Base-by-base conservation (phyloP, 2,888 invertebrate genomes). In the Operophtera brumata region DNA sequence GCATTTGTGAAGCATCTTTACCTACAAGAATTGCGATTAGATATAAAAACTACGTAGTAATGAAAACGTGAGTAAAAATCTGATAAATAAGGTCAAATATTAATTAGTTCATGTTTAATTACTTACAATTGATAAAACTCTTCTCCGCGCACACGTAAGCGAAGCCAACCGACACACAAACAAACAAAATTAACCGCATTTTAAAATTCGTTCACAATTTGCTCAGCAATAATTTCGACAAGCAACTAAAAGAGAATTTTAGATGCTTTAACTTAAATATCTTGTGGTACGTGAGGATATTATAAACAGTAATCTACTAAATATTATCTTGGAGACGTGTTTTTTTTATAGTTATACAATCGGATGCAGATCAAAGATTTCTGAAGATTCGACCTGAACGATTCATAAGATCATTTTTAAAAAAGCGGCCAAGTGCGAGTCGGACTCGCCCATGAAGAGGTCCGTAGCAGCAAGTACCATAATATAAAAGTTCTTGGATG, bases 111-210 rank as follows among this genome's bases (percentile, higher is more conserved):
- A 20, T 20, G n/a, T 36, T n/a, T n/a, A 51, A 0, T 36, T 57
- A 78, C 83, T 82, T 66, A 84, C 83, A 82, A 47, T 82, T 80
- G 35, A 84, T 78, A 50, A 75, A 70, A 30, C 59, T 62, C 34
- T 72, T 74, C 32, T 75, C 67, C 6, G 48, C 41, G 1, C 64
- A 68, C 14, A 64, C 70, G 28, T 55, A 66, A 10, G 59, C 70
- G 3, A 54, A 52, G 25, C 48, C 59, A 3, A 77, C 48, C 11
- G 65, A 57, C 47, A 59, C 49, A 14, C 73, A 55, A 11, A 74
- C 51, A 51, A 63, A 75, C 45, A 78, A 39, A 9, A 70, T 32
- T 13, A 60, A 70, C 77, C 75, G 76, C 81, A 82, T 81, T 47
- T 32, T 51, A 2, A 12, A 25, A 35, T 30, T 30, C 9, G 35